phyloP scores from a whole-genome alignment of 2,113 vertebrate genomes.

The Lycaon pictus region DNA sequence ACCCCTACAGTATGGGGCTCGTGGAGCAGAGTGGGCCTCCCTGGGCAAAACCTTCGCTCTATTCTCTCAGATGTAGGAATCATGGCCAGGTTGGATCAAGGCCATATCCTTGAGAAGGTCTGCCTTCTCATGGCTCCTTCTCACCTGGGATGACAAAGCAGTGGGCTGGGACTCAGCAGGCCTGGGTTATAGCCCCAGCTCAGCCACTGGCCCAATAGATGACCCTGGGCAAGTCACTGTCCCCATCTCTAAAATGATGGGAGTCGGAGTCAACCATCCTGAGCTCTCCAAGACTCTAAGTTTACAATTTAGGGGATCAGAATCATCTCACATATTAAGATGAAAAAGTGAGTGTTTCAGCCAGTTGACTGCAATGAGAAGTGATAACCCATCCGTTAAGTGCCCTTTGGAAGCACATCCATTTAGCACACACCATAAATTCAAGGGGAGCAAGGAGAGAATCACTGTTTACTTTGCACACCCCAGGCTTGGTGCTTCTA shows the following conservation, averaged over 20 bases:
- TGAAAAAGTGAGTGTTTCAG: background rate
- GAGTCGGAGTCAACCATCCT: background rate
- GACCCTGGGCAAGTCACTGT: background rate
- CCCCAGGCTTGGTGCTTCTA: background rate
- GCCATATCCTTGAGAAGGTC: background rate
- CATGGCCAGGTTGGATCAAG: background rate
- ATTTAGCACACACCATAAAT: background rate
- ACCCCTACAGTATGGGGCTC: background rate
- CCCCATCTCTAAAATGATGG: background rate
- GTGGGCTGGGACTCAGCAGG: background rate
- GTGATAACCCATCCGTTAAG: too few species aligned
- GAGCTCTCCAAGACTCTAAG: background rate
- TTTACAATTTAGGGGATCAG: background rate
- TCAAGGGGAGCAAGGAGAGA: background rate
- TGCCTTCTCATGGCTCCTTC: background rate
- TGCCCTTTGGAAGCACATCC: background rate
- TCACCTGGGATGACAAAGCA: background rate
- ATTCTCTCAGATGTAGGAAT: background rate
- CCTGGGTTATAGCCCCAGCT: background rate
- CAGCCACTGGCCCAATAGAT: accelerated
- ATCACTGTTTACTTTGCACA: background rate
- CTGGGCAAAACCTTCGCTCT: background rate
- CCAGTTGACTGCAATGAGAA: background rate
- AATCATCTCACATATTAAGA: background rate
- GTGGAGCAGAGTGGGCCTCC: background rate